Conservation (phyloP, 37 sponge, comb jelly and placozoan genomes). For the Lycopodina hypogea region DNA sequence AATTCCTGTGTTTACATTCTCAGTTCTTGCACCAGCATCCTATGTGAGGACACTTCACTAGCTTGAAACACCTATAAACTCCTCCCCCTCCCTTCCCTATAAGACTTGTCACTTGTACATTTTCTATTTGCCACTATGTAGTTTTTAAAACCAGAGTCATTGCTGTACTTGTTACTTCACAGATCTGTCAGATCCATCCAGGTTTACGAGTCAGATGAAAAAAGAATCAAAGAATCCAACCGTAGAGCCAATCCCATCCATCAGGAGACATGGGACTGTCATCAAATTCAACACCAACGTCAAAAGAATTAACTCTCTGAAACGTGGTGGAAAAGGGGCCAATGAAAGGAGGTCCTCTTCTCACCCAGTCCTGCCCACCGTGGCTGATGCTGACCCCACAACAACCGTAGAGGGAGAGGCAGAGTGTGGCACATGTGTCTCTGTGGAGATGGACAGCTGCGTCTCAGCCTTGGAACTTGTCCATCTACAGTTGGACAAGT, state of each 20-base stretch:
- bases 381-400: too few relatives aligned
- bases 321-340: not conserved
- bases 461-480: constrained; percentile 29
- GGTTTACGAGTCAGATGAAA: constrained; percentile 8
- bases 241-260: not conserved
- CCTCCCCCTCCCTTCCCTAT: not conserved
- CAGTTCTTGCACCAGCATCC: constrained; percentile 38
- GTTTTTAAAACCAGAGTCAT: too few relatives aligned
- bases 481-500: constrained; percentile 36
- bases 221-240: not conserved
- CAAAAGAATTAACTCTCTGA: not conserved
- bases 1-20: constrained; percentile 37
- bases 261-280: constrained; percentile 19
- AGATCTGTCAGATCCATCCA: constrained; percentile 22
- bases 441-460: constrained; percentile 26
- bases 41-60: constrained; percentile 33
- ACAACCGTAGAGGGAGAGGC: not conserved
- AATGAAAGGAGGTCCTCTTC: not conserved
- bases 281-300: not conserved
- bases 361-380: too few relatives aligned
- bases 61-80: not conserved
- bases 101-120: not conserved
- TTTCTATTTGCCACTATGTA: too few relatives aligned
- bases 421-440: not conserved
- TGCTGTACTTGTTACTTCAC: too few relatives aligned